A percentile compares a stretch with the other conserved stretches of the same genome.
phyloP scores from a whole-genome alignment of 2,113 vertebrate genomes.

The Cygnus buccinator region DNA sequence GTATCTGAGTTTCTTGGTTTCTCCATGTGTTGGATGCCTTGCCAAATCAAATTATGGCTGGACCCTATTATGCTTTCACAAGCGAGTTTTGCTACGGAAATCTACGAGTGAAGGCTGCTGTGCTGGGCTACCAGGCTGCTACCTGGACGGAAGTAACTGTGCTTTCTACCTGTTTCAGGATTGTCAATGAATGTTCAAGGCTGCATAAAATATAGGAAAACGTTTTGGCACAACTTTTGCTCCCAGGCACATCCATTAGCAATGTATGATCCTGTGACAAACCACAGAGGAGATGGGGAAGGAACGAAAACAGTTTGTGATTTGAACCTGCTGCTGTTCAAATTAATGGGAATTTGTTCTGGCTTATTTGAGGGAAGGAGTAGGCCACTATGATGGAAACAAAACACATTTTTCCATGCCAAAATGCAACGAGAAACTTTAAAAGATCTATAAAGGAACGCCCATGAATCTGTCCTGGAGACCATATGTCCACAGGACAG shows the following conservation, averaged over 20 bases:
- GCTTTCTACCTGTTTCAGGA: conserved; percentile 13
- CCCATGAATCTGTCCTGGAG: conserved; percentile 22
- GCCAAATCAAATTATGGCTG: conserved; percentile 28
- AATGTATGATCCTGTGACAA: background rate
- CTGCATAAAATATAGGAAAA: background rate
- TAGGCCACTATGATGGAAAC: background rate
- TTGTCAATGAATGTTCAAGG: background rate
- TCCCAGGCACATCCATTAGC: rapidly evolving
- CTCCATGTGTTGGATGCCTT: background rate
- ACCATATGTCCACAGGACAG: conserved; percentile 33
- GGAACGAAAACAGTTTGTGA: background rate
- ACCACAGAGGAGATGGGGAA: background rate
- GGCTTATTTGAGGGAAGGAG: background rate
- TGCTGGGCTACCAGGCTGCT: background rate
- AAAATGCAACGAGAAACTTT: conserved; percentile 19
- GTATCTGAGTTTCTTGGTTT: conserved; percentile 9
- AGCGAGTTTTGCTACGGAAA: background rate
- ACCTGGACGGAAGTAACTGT: background rate
- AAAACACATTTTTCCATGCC: background rate
- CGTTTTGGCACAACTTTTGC: background rate
- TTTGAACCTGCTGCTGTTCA: background rate
- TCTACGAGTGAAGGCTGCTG: background rate
- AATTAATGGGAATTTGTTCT: conserved; percentile 7
- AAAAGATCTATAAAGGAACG: background rate
- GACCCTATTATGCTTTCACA: conserved; percentile 21